phyloP scores from a whole-genome alignment of 2,797 vertebrate genomes.

The Psittacula echo region DNA sequence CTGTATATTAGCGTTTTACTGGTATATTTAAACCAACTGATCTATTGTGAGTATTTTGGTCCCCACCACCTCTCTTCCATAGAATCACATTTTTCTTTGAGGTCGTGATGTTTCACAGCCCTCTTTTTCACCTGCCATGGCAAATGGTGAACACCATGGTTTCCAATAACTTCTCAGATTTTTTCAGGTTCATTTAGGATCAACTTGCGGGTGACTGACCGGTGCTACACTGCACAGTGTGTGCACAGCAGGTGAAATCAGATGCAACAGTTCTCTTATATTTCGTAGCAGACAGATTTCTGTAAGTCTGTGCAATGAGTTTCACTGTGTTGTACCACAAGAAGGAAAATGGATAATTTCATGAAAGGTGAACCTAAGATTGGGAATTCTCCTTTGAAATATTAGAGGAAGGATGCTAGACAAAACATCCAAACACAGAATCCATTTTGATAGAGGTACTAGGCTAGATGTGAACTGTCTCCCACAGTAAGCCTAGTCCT shows the following conservation, averaged over 20 bases:
- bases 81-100: neutral
- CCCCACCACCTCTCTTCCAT: neutral
- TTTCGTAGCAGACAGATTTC: neutral
- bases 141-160: neutral
- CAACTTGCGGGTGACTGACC: neutral
- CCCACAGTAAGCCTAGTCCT: neutral
- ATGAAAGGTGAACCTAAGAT: neutral
- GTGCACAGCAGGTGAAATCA: neutral
- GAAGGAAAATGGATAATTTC: neutral
- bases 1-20: neutral
- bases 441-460: neutral
- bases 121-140: neutral
- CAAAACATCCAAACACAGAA: neutral
- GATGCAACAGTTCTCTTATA: neutral
- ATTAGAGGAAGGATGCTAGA: neutral
- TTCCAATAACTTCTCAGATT: neutral
- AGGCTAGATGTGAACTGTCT: neutral
- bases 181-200: neutral
- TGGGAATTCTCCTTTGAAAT: neutral
- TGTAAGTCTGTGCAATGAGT: neutral
- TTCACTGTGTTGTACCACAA: neutral
- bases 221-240: neutral
- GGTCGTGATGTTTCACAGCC: neutral
- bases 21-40: neutral
- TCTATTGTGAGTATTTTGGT: neutral